phyloP scores from a whole-genome alignment of 1,140 invertebrate species.

The Drosophila grimshawi region DNA sequence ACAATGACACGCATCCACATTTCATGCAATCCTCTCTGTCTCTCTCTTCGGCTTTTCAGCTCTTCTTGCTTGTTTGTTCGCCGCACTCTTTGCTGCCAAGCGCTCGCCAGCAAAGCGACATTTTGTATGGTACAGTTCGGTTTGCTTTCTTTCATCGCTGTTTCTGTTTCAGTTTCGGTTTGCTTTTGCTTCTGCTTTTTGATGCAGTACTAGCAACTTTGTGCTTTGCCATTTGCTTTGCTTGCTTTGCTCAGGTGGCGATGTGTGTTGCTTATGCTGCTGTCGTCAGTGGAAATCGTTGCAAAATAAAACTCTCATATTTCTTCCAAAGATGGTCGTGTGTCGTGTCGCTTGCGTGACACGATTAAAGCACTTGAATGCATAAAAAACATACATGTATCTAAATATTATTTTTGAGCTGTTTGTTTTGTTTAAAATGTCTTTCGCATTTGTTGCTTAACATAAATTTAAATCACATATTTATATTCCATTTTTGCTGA shows the following conservation, averaged over 20 bases:
- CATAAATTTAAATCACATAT: no score
- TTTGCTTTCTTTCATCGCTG: conserved; percentile 32
- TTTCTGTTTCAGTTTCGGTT: conserved; percentile 9
- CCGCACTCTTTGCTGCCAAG: conserved; percentile 11
- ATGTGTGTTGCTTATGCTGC: conserved; percentile 3
- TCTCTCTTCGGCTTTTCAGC: not conserved
- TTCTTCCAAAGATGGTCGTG: not conserved
- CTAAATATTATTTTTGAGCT: no score
- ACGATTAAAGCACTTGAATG: not conserved
- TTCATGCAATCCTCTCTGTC: conserved; percentile 6
- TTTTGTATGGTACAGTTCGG: conserved; percentile 52
- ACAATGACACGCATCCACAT: conserved; percentile 19
- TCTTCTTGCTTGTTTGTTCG: conserved; percentile 11
- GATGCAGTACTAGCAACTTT: conserved; percentile 21
- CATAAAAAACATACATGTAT: no score
- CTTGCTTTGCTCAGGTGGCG: conserved; percentile 10
- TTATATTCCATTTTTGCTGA: no score
- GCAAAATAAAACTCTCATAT: conserved; percentile 1
- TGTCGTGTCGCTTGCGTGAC: not conserved
- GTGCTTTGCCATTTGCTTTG: conserved; percentile 30
- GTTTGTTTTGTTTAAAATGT: not conserved
- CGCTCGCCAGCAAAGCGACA: conserved; percentile 5
- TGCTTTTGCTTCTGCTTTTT: conserved; percentile 48
- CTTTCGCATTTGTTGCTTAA: no score
- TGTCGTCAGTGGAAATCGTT: not conserved